Conservation (phyloP, 2,113 vertebrate genomes). For the Notiomystis cincta region DNA sequence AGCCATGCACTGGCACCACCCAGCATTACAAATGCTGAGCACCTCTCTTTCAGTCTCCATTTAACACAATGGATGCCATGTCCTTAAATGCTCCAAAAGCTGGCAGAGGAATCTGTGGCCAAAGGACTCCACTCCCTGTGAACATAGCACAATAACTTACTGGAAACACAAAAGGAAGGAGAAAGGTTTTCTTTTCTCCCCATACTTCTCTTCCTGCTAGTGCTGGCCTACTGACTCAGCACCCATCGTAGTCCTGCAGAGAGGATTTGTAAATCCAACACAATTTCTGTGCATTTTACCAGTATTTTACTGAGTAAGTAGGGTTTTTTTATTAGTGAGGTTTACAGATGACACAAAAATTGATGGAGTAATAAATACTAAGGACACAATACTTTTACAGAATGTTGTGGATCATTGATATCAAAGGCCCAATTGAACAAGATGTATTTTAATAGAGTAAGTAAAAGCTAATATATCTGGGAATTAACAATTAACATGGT, state of each 20-base stretch:
- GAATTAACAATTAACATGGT: background rate
- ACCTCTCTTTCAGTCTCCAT: background rate
- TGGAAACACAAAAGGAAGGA: background rate
- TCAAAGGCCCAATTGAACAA: background rate
- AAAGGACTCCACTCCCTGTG: background rate
- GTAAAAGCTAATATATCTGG: background rate
- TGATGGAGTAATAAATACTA: background rate
- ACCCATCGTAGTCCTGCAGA: background rate
- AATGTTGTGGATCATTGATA: background rate
- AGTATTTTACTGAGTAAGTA: background rate
- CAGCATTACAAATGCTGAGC: fast-evolving
- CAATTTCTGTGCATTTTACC: background rate
- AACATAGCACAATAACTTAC: background rate
- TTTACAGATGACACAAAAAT: background rate
- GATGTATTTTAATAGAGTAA: background rate
- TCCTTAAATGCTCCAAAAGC: background rate
- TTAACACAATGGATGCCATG: background rate
- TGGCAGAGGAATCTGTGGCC: background rate
- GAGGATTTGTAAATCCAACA: background rate
- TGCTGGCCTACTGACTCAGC: background rate
- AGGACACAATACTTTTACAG: background rate
- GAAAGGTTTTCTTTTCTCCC: background rate
- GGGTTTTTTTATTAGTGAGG: background rate
- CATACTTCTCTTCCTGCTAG: background rate
- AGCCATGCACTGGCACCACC: background rate